A percentile compares a stretch with the other conserved stretches of the same genome.
phyloP scores from a whole-genome alignment of 2,113 vertebrate species.

The Corvus moneduloides region DNA sequence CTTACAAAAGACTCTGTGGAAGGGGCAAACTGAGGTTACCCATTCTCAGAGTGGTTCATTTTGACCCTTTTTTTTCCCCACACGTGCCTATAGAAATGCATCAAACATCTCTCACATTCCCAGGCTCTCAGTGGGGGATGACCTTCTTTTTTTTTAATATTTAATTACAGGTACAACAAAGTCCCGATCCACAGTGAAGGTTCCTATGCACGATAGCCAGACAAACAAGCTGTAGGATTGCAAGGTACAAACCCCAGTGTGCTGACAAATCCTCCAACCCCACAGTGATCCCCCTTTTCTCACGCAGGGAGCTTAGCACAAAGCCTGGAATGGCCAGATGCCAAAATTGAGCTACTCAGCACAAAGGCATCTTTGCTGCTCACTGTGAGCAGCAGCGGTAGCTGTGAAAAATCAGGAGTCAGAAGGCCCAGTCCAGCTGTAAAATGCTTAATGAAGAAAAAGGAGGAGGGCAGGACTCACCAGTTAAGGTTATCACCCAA shows the following conservation, averaged over 20 bases:
- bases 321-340: neutral
- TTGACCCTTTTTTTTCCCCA: neutral
- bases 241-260: neutral
- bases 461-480: neutral
- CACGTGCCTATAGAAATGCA: rapidly evolving
- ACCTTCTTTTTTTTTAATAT: neutral
- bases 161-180: neutral
- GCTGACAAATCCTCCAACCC: neutral
- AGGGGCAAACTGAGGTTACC: neutral
- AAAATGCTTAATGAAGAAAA: neutral
- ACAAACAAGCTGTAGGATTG: neutral
- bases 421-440: neutral
- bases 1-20: neutral
- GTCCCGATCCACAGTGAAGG: neutral
- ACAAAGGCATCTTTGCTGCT: neutral
- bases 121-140: neutral
- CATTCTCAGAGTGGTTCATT: neutral
- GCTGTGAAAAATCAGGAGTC: neutral
- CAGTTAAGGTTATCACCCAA: neutral
- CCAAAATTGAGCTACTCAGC: neutral
- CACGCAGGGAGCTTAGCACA: neutral
- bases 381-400: neutral
- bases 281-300: neutral
- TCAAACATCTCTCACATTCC: neutral
- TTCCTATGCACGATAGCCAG: neutral